phyloP scores from a whole-genome alignment of 2,888 invertebrate species.

The Adineta ricciae region DNA sequence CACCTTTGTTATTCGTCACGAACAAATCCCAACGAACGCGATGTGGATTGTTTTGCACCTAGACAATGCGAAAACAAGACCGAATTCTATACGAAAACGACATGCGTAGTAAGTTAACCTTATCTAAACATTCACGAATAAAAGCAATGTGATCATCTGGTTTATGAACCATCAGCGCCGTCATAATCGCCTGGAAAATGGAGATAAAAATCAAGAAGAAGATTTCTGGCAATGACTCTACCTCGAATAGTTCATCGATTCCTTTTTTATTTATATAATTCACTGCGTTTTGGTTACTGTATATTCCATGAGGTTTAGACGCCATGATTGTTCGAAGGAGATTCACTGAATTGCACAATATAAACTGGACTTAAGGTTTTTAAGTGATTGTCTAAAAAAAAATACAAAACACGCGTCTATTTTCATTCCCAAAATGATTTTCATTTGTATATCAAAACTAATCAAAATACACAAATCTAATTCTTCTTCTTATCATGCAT shows the following conservation, averaged over 20 bases:
- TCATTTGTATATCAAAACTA: too few species aligned
- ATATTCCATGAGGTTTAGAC: not conserved
- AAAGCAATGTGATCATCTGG: constrained; percentile 10
- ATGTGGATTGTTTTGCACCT: not conserved
- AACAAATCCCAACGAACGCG: not conserved
- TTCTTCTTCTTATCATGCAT: not conserved
- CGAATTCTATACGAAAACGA: not conserved
- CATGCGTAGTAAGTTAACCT: not conserved
- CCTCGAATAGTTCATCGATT: not conserved
- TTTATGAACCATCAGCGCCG: not conserved
- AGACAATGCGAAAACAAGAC: not conserved
- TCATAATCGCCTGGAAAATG: not conserved
- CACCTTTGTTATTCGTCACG: not conserved
- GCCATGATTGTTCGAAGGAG: not conserved
- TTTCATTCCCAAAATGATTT: too few species aligned
- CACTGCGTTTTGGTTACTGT: not conserved
- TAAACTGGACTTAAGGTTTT: too few species aligned
- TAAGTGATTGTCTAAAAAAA: too few species aligned
- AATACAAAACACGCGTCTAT: too few species aligned
- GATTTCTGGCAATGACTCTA: not conserved
- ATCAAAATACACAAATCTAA: not conserved
- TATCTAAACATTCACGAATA: constrained; percentile 14
- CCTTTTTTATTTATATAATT: constrained; percentile 5
- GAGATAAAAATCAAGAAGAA: not conserved
- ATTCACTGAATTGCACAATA: too few species aligned